These are phyloP conservation scores for Zygogramma bicolorata DNA, from an alignment of 2,888 invertebrate species.

Conservation along the genomic window DNA sequence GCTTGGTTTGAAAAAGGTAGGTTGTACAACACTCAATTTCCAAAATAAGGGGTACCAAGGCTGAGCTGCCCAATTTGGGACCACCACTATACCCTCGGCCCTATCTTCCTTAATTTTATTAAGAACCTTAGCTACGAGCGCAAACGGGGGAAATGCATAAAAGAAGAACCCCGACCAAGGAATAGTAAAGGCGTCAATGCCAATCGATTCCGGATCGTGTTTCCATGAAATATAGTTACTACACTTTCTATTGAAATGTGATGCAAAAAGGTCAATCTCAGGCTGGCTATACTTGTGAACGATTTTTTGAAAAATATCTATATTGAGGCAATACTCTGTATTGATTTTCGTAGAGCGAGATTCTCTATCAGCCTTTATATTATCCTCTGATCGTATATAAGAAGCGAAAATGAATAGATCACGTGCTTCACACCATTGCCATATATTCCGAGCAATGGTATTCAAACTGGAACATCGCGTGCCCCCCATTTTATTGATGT, in stretches of 20 bases:
- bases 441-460: not conserved
- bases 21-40: constrained; percentile 5
- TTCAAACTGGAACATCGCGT: not conserved
- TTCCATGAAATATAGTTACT: constrained; percentile 25
- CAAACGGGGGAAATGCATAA: constrained; percentile 15
- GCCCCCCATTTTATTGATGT: too few relatives aligned
- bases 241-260: constrained; percentile 12
- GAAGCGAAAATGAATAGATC: constrained; percentile 2
- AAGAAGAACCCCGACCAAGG: constrained; percentile 14
- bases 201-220: constrained; percentile 25
- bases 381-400: constrained; percentile 13
- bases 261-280: constrained; percentile 14
- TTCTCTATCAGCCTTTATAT: constrained; percentile 18
- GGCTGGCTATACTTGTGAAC: constrained; percentile 4
- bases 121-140: not conserved
- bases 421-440: constrained; percentile 21
- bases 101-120: not conserved
- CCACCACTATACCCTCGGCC: constrained; percentile 19
- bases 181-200: constrained; percentile 33
- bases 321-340: too few relatives aligned
- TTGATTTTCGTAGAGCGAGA: constrained; percentile 1
- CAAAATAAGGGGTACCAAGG: constrained; percentile 34
- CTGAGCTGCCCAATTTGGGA: constrained; percentile 30
- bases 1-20: constrained; percentile 23
- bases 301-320: constrained; percentile 1